phyloP scores from a whole-genome alignment of 2,797 vertebrate genomes.

The Squalus acanthias region DNA sequence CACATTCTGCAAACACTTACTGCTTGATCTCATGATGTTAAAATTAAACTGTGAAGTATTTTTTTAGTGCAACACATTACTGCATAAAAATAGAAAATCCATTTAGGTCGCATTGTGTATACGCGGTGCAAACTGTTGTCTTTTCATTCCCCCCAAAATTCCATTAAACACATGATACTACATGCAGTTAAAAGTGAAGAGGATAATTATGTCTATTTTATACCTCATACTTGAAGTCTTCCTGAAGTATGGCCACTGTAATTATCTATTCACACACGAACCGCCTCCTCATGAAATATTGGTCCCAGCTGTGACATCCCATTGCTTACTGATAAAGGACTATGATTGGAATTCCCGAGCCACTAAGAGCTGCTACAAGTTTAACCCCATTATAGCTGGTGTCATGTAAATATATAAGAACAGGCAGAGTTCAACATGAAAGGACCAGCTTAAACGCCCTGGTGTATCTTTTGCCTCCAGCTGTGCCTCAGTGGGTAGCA shows the following conservation, averaged over 20 bases:
- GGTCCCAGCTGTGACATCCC: conserved; percentile 47
- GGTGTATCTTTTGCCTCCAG: not conserved
- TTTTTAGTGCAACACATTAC: not conserved
- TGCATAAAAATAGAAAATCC: not conserved
- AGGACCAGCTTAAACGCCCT: not conserved
- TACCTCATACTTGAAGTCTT: conserved; percentile 44
- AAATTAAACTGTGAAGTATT: not conserved
- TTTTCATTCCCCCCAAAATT: not conserved
- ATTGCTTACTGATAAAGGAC: not conserved
- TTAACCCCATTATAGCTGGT: not conserved
- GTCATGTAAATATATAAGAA: not conserved
- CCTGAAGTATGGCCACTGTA: conserved; percentile 48
- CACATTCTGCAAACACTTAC: not conserved
- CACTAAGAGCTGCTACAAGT: not conserved
- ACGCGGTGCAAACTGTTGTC: not conserved
- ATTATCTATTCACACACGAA: conserved; percentile 54
- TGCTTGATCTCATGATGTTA: not conserved
- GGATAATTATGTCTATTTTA: conserved; percentile 52
- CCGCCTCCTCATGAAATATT: conserved; percentile 50
- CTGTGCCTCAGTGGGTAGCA: too few species aligned
- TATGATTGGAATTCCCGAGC: not conserved
- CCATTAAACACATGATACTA: conserved; percentile 42
- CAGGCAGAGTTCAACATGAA: not conserved
- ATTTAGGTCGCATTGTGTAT: not conserved
- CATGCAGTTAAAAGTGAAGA: conserved; percentile 47